Percentiles rank a stretch among this genome's conserved stretches.
These are phyloP conservation scores for Erinaceus europaeus DNA, from an alignment of 2,113 vertebrate genomes.

Conservation along the genomic window DNA sequence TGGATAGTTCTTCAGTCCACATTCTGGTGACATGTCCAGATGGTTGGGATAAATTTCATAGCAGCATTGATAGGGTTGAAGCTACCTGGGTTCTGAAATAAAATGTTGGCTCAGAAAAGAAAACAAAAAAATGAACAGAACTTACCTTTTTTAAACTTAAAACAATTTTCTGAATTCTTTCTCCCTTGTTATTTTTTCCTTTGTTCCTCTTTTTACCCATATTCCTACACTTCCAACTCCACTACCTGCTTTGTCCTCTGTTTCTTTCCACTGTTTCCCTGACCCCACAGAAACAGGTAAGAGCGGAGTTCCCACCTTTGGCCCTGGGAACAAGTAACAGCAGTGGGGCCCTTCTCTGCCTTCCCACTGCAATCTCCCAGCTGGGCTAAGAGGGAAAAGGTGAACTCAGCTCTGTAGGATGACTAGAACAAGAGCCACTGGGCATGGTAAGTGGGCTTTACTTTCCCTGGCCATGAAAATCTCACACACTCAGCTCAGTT, in stretches of 20 bases:
- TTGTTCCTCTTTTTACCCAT: constrained; percentile 22
- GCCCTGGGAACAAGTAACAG: constrained; percentile 29
- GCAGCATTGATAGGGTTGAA: background rate
- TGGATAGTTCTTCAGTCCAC: background rate
- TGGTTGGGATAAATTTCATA: background rate
- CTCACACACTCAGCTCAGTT: background rate
- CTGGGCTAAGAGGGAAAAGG: constrained; percentile 33
- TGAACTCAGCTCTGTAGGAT: constrained; percentile 41
- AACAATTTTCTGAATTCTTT: constrained; percentile 9
- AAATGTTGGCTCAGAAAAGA: background rate
- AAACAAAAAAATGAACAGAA: background rate
- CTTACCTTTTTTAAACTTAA: constrained; percentile 12
- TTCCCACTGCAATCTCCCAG: constrained; percentile 44
- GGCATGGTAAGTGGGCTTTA: constrained; percentile 49
- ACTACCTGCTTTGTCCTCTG: constrained; percentile 38
- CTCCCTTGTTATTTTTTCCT: constrained; percentile 53
- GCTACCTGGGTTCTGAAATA: background rate
- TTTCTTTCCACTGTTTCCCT: constrained; percentile 59
- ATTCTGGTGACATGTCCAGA: background rate
- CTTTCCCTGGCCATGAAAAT: background rate
- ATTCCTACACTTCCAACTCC: constrained; percentile 36
- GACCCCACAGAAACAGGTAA: constrained; percentile 60
- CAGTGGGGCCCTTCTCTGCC: constrained; percentile 1
- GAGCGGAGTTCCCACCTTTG: constrained; percentile 34
- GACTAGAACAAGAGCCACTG: constrained; percentile 37